Percentiles rank a stretch among this genome's conserved stretches.
Conservation (phyloP, 2,113 vertebrate species). For the Crotophaga sulcirostris region DNA sequence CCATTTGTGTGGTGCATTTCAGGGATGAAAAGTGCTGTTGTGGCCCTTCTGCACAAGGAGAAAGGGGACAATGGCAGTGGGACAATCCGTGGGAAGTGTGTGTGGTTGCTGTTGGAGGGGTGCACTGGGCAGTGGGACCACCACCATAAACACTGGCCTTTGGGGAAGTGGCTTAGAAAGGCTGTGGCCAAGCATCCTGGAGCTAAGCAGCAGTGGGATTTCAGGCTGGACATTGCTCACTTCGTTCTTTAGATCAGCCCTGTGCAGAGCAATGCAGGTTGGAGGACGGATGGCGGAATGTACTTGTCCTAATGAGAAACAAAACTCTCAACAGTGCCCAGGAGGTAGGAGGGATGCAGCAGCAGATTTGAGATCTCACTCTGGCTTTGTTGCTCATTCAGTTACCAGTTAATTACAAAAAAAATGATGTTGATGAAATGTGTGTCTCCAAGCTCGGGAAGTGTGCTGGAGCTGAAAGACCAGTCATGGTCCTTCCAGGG, state of each 20-base stretch:
- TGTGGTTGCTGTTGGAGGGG: not conserved
- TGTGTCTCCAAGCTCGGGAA: not conserved
- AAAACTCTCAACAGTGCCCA: accelerated
- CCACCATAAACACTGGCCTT: not conserved
- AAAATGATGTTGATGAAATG: not conserved
- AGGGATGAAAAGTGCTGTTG: conserved; percentile 58
- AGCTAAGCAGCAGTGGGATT: not conserved
- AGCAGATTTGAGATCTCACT: not conserved
- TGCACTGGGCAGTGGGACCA: not conserved
- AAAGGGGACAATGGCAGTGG: not conserved
- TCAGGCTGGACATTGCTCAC: not conserved
- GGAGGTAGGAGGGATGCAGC: not conserved
- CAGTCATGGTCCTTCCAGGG: not conserved
- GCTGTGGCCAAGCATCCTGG: not conserved
- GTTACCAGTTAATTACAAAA: not conserved
- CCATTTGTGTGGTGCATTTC: conserved; percentile 44
- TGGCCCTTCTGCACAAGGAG: conserved; percentile 50
- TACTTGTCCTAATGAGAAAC: not conserved
- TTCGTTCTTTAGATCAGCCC: not conserved
- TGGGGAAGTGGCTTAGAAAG: not conserved
- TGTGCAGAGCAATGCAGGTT: accelerated
- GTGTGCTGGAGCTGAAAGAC: not conserved
- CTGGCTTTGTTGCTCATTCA: not conserved
- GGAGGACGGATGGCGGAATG: not conserved
- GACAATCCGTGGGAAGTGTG: not conserved